Evolutionary conservation across 2,113 vertebrate genomes (phyloP).

Genomic region (Caranx melampygus): DNA sequence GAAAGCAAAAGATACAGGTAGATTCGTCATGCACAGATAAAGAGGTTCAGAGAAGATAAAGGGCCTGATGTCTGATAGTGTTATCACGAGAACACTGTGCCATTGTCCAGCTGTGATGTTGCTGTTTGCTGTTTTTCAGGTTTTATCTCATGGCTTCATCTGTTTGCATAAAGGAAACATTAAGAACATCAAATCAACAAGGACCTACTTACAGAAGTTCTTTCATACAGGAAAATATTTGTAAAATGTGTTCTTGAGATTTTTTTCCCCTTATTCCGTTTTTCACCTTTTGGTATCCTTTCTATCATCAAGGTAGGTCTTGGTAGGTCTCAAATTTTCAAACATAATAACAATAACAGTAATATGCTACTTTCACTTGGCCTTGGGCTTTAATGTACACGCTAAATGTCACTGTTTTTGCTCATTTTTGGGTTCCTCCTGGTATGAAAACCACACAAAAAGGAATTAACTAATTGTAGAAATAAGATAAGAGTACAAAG

Average conservation of each 20-base stretch:
- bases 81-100: slow-evolving; percentile 49
- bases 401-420: neutral
- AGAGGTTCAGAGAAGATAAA: slow-evolving; percentile 39
- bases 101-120: slow-evolving; percentile 45
- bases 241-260: neutral
- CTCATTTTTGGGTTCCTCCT: neutral
- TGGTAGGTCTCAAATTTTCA: slow-evolving; percentile 15
- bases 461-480: neutral
- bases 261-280: slow-evolving; percentile 20
- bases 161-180: slow-evolving; percentile 37
- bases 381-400: neutral
- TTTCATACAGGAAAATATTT: slow-evolving; percentile 8
- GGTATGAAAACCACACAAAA: neutral
- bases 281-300: slow-evolving; percentile 25
- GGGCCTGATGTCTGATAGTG: slow-evolving; percentile 47
- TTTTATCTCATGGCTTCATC: slow-evolving; percentile 43
- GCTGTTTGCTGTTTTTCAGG: slow-evolving; percentile 45
- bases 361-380: slow-evolving; percentile 7
- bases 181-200: slow-evolving; percentile 12
- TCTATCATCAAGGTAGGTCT: neutral
- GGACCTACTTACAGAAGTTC: slow-evolving; percentile 11
- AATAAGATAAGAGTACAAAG: too few species aligned
- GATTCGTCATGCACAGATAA: slow-evolving; percentile 47
- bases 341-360: slow-evolving; percentile 11
- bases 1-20: slow-evolving; percentile 49